These are phyloP conservation scores for Leptodactylus fuscus DNA, from an alignment of 2,113 vertebrate genomes.

Conservation along the genomic window DNA sequence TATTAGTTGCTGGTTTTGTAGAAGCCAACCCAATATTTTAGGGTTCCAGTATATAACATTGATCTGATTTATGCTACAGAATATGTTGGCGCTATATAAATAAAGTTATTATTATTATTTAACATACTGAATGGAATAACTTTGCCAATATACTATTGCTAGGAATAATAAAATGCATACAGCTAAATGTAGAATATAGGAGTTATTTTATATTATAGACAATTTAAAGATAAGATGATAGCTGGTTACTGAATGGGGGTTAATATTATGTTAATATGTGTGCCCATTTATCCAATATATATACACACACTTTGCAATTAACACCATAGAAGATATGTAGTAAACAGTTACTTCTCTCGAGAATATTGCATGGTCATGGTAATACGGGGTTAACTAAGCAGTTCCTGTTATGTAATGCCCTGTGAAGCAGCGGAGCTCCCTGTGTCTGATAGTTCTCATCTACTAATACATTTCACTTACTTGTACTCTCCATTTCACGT, in stretches of 20 bases:
- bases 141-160: background rate
- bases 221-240: too few relatives aligned
- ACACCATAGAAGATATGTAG: background rate
- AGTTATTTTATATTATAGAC: too few relatives aligned
- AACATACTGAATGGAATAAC: background rate
- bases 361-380: background rate
- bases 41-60: too few relatives aligned
- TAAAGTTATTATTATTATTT: too few relatives aligned
- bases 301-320: background rate
- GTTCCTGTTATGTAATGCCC: slow-evolving; percentile 19
- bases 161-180: too few relatives aligned
- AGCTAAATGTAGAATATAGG: too few relatives aligned
- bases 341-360: background rate
- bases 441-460: background rate
- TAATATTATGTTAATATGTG: too few relatives aligned
- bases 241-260: too few relatives aligned
- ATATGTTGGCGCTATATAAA: too few relatives aligned
- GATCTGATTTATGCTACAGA: too few relatives aligned
- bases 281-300: too few relatives aligned
- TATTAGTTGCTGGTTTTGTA: background rate
- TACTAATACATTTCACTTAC: slow-evolving; percentile 20
- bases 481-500: background rate
- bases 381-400: background rate
- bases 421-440: background rate
- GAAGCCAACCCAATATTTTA: background rate